These are phyloP conservation scores for Tupiocoris notatus DNA, from an alignment of 2,888 invertebrate species.

Conservation along the genomic window DNA sequence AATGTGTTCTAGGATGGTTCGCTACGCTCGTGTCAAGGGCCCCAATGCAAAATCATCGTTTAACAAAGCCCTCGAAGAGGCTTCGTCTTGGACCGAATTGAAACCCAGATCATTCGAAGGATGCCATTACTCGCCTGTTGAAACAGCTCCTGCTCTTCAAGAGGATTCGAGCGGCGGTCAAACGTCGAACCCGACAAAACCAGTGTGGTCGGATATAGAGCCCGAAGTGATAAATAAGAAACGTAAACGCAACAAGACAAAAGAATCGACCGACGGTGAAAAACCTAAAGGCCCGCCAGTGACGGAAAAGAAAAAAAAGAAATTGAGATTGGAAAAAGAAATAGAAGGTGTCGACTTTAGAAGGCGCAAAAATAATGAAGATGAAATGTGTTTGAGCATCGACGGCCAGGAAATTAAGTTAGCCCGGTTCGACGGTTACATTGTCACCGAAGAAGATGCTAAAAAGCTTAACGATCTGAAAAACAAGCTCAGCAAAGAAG, in stretches of 20 bases:
- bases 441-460: constrained; percentile 69
- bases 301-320: constrained; percentile 13
- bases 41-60: constrained; percentile 24
- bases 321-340: constrained; percentile 7
- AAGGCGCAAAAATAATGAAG: constrained; percentile 32
- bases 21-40: constrained; percentile 33
- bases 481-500: constrained; percentile 62
- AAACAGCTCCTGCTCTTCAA: neutral
- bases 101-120: neutral
- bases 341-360: constrained; percentile 10
- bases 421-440: constrained; percentile 64
- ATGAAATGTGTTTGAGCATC: constrained; percentile 4
- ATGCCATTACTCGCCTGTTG: neutral
- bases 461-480: constrained; percentile 63
- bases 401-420: constrained; percentile 22
- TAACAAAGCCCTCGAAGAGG: constrained; percentile 33
- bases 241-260: constrained; percentile 27
- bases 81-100: constrained; percentile 27
- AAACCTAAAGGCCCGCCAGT: neutral
- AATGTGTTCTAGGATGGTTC: constrained; percentile 23
- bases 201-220: constrained; percentile 17
- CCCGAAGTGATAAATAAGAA: constrained; percentile 31
- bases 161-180: neutral
- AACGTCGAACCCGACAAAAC: neutral
- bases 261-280: constrained; percentile 8